phyloP scores from a whole-genome alignment of 2,888 invertebrate species.

The Malthinus flaveolus region DNA sequence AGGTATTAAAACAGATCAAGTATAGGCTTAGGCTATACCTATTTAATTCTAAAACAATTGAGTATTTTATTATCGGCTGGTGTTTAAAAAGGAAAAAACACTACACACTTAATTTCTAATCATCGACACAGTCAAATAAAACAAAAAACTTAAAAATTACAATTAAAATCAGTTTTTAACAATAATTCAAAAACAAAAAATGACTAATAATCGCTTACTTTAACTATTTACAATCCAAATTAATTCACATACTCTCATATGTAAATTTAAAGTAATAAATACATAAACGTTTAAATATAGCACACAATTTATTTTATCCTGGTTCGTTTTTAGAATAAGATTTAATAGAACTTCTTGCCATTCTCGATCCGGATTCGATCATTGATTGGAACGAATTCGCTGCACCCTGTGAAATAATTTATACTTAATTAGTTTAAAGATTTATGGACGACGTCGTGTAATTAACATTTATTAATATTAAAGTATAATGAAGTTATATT shows the following conservation, averaged over 20 bases:
- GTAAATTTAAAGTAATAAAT: conserved; percentile 30
- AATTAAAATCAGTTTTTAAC: neutral
- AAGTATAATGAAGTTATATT: neutral
- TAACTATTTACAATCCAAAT: conserved; percentile 14
- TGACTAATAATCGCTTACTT: conserved; percentile 3
- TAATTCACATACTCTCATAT: conserved; percentile 13
- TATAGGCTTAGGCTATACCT: neutral
- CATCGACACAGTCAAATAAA: conserved; percentile 5
- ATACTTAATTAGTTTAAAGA: neutral
- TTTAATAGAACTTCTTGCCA: conserved; percentile 55
- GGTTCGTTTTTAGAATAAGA: conserved; percentile 32
- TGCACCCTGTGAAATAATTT: conserved; percentile 65
- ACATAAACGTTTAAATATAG: conserved; percentile 25
- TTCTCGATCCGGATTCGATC: conserved; percentile 61
- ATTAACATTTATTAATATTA: conserved; percentile 5
- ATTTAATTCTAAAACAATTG: neutral
- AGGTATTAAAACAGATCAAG: conserved; percentile 1
- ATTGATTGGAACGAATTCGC: conserved; percentile 72
- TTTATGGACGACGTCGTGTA: neutral
- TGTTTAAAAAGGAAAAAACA: neutral
- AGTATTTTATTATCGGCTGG: conserved; percentile 1
- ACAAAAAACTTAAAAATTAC: neutral
- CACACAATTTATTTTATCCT: conserved; percentile 32
- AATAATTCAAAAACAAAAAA: conserved; percentile 5
- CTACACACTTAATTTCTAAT: neutral